Evolutionary conservation across 2,113 vertebrate genomes (phyloP).

Genomic region (Hepsetus odoe): DNA sequence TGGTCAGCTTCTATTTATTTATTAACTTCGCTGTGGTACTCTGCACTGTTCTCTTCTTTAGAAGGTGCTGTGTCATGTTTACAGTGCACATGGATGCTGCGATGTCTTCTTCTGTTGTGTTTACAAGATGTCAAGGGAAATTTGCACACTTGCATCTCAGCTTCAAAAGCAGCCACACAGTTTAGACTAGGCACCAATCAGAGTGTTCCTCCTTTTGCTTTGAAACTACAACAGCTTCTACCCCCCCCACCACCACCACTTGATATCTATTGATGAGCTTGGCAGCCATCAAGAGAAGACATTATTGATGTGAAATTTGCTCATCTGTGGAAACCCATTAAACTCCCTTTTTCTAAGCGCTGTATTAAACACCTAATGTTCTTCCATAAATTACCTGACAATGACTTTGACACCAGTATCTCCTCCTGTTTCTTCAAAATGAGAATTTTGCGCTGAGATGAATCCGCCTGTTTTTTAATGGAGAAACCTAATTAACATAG

Average conservation of each 20-base stretch:
- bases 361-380: conserved; percentile 76
- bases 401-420: conserved; percentile 67
- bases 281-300: conserved; percentile 60
- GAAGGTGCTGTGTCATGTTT: background rate
- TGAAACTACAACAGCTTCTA: background rate
- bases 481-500: conserved; percentile 70
- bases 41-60: background rate
- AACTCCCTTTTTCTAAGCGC: conserved; percentile 64
- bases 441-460: conserved; percentile 69
- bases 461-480: conserved; percentile 68
- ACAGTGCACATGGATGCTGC: background rate
- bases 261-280: conserved; percentile 46
- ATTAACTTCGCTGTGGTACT: no score
- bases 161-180: conserved; percentile 28
- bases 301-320: conserved; percentile 75
- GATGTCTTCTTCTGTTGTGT: background rate
- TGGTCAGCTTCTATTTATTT: background rate
- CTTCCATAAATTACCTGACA: conserved; percentile 78
- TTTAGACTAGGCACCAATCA: conserved; percentile 11
- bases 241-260: conserved; percentile 4
- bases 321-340: conserved; percentile 71
- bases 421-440: conserved; percentile 58
- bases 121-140: conserved; percentile 17
- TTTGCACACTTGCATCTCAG: conserved; percentile 27
- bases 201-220: background rate